Base-by-base conservation (phyloP, 2,888 invertebrate genomes). In the Leucoptera coffeella region DNA sequence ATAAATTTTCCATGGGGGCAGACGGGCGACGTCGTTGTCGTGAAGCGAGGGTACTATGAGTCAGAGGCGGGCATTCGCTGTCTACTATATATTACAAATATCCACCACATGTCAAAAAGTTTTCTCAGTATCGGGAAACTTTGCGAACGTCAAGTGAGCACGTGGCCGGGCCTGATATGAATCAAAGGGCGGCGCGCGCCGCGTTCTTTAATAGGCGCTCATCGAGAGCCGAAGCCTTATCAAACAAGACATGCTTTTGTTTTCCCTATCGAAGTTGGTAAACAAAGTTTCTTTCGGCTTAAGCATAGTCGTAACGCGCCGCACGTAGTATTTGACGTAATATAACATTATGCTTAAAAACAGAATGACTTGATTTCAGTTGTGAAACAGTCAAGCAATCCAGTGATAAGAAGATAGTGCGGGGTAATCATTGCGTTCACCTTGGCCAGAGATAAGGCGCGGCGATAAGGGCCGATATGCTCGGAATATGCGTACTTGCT, bases 1-100 rank as follows among this genome's bases (percentile, higher is more conserved):
- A 69, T 69, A 69, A 67, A 69, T 69, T 69, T 67, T 67, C 52
- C 48, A 65, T 62, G 65, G 67, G 56, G 67, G 67, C 51, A 67
- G 67, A 65, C 65, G 65, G 60, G 61, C n/a, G 65, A 7, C 64
- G 67, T 65, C 65, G 64, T 62, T 64, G 67, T 54, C 22, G n/a
- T n/a, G 9, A 7, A 17, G 52, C 52, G 52, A 60, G 64, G 64
- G 65, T 62, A 64, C 64, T 61, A 61, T 67, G 67, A 69, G 52
- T 67, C 67, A 69, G 61, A 52, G 40, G 47, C n/a, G n/a, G n/a
- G n/a, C n/a, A n/a, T n/a, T n/a, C n/a, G n/a, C n/a, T n/a, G n/a
- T n/a, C n/a, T 7, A 17, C 55, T 17, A 59, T 58, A 65, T 64
- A 65, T 61, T 58, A 60, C 60, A 64, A 64, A 61, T 65, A 65